These are phyloP conservation scores for Tapera naevia DNA, from an alignment of 2,797 vertebrate genomes.

Conservation along the genomic window DNA sequence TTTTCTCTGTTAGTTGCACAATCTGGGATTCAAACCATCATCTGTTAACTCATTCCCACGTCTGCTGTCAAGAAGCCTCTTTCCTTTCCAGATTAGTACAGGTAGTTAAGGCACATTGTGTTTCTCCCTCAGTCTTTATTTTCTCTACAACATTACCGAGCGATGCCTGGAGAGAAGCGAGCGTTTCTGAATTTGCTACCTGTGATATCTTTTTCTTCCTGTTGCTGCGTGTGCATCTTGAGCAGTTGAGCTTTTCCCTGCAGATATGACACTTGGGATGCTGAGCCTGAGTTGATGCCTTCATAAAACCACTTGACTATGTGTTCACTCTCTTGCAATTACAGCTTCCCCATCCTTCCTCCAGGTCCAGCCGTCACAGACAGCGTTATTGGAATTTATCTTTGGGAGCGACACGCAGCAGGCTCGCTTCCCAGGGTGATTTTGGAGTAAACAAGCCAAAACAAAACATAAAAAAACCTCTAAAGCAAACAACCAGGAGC, in stretches of 20 bases:
- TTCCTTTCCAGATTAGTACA: not conserved
- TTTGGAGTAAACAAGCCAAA: not conserved
- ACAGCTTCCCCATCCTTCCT: not conserved
- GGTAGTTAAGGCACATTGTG: not conserved
- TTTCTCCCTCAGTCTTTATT: not conserved
- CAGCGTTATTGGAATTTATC: not conserved
- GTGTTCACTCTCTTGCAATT: not conserved
- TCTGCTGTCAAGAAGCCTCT: not conserved
- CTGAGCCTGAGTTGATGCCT: not conserved
- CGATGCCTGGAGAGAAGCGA: not conserved
- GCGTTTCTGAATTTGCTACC: not conserved
- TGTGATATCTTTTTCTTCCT: not conserved
- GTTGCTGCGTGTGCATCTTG: not conserved
- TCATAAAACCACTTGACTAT: not conserved
- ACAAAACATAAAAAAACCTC: not conserved
- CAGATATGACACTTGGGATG: rapidly evolving
- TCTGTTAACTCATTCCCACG: not conserved
- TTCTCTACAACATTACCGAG: not conserved
- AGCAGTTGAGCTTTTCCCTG: not conserved
- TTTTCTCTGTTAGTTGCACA: not conserved
- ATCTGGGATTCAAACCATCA: not conserved
- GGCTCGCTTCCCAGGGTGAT: not conserved
- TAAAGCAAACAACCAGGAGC: not conserved
- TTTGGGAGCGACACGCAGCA: not conserved
- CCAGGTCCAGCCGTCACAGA: not conserved